Conservation (phyloP, 2,797 vertebrate genomes). For the Peromyscus aztecus region DNA sequence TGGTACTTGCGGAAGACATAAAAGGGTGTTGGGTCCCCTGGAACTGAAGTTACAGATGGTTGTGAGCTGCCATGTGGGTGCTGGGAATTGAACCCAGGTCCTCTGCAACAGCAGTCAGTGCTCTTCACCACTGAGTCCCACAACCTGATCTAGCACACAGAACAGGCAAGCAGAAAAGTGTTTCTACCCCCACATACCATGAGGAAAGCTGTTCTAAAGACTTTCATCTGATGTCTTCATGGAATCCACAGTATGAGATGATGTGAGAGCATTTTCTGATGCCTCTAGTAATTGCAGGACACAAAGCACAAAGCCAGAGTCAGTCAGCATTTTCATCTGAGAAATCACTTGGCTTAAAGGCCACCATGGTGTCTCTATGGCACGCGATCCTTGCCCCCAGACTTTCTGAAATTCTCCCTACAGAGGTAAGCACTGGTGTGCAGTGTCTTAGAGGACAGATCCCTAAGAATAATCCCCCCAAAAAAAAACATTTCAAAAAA, state of each 20-base stretch:
- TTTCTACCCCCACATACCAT: not conserved
- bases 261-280: not conserved
- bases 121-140: not conserved
- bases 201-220: not conserved
- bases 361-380: not conserved
- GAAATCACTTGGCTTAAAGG: slow-evolving; percentile 5
- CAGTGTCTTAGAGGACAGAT: not conserved
- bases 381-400: not conserved
- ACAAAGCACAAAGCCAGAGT: not conserved
- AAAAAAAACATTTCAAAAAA: slow-evolving; percentile 25
- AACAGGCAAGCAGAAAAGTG: not conserved
- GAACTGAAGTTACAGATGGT: not conserved
- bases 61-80: not conserved
- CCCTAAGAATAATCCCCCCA: not conserved
- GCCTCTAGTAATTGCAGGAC: not conserved
- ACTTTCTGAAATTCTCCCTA: slow-evolving; percentile 40
- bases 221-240: not conserved
- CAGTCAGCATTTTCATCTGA: not conserved
- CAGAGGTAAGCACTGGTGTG: not conserved
- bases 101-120: not conserved
- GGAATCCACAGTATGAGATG: not conserved
- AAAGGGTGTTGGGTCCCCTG: not conserved
- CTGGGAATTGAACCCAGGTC: not conserved
- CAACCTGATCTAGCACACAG: not conserved
- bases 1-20: not conserved